Base-by-base conservation (phyloP, 2,113 vertebrate species). In the Lagopus muta region DNA sequence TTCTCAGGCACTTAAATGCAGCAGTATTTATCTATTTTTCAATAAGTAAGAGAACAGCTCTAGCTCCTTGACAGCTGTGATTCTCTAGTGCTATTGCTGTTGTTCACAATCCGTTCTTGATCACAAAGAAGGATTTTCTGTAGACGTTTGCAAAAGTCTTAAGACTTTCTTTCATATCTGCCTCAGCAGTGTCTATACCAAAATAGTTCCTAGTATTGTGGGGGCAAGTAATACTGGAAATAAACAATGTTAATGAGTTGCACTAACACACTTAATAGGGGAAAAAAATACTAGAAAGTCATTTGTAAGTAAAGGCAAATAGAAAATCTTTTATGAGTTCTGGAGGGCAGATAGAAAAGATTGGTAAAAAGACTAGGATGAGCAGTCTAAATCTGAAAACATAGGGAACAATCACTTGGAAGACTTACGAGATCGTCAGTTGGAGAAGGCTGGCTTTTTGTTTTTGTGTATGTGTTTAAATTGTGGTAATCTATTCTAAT, bases 381-480 rank as follows among this genome's bases (percentile, higher is more conserved):
- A 78, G 15, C 43, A 55, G 9, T 78, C 17, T 72, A n/a, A 30
- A 54, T 58, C 58, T 20, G 48, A 45, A 86, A 38, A 6, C 83
- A 86, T 55, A 66, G 21, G 71, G 77, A 90, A 57, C 14, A 36
- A 19, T 42, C 0, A 34, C 47, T 69, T 70, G n/a, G 32, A 50
- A 90, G 12, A 8, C 22, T 76, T 88, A 88, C 4, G 82, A 43
- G 38, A 24, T 55, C 18, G 52, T 50, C 69, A 52, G 17, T 77
- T 93, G 69, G 52, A 91, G 94, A 93, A 93, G 89, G 76, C 62
- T 71, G 79, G 89, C 45, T 92, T 15, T 36, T 20, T n/a, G n/a
- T 34, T 52, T 27, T 4, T 52, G 4, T 52, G 4, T 27, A 6
- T 32, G 14, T 14, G 13, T 25, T 52, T 25, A 69, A 60, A 79